Percentiles rank a stretch among this genome's conserved stretches.
These are phyloP conservation scores for Temnothorax unifasciatus DNA, from an alignment of 2,888 invertebrate genomes.

Conservation along the genomic window DNA sequence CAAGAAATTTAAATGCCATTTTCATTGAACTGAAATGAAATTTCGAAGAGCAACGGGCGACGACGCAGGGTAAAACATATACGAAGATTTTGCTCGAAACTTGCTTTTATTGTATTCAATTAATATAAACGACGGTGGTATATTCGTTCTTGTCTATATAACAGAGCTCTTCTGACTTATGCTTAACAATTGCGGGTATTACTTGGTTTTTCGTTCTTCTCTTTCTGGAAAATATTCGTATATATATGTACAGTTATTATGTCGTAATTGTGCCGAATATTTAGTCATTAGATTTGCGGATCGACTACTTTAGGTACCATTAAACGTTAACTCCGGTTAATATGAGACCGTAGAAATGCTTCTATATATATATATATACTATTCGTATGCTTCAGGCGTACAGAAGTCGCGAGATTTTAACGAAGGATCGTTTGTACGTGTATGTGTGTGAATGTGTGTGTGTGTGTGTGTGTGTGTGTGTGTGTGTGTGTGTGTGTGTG, in stretches of 20 bases:
- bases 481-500: neutral
- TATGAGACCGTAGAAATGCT: conserved; percentile 27
- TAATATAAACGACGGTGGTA: conserved; percentile 75
- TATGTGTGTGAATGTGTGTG: neutral
- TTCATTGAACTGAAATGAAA: neutral
- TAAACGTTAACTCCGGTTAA: conserved; percentile 44
- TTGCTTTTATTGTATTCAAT: conserved; percentile 75
- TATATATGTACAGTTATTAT: conserved; percentile 71
- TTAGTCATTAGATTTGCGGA: conserved; percentile 57
- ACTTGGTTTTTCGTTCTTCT: conserved; percentile 56
- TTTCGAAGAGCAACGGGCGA: neutral
- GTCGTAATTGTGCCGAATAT: conserved; percentile 70
- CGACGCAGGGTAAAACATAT: neutral
- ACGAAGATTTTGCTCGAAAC: conserved; percentile 69
- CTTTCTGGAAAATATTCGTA: conserved; percentile 69
- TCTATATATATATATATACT: conserved; percentile 33
- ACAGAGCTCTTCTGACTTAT: conserved; percentile 70
- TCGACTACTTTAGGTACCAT: conserved; percentile 49
- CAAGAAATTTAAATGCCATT: neutral
- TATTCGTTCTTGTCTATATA: conserved; percentile 65
- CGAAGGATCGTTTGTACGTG: conserved; percentile 6
- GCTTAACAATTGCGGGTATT: conserved; percentile 67
- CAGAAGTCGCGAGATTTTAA: conserved; percentile 47
- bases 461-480: neutral
- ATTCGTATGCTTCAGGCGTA: conserved; percentile 36